Evolutionary conservation across 2,113 vertebrate species (phyloP).

Genomic region (Eudyptes chrysolophus): DNA sequence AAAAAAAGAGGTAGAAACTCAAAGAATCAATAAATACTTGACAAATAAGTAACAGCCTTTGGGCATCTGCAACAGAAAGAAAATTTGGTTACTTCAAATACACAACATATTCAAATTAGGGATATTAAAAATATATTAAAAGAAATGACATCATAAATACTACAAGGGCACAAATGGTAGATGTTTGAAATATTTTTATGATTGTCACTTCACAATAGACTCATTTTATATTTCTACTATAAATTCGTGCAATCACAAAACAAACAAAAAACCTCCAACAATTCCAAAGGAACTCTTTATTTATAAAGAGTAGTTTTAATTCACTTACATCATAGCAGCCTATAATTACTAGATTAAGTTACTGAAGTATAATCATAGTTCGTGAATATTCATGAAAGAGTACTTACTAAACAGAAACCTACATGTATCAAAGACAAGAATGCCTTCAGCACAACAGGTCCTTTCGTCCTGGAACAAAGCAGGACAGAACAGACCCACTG

Average conservation of each 20-base stretch:
- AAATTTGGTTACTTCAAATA: neutral
- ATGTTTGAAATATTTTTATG: neutral
- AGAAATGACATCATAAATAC: neutral
- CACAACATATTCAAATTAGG: neutral
- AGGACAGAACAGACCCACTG: slow-evolving; percentile 56
- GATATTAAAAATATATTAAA: neutral
- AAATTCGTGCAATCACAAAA: neutral
- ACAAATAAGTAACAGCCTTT: neutral
- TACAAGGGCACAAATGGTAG: neutral
- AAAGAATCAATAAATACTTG: neutral
- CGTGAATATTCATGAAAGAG: neutral
- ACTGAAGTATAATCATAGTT: neutral
- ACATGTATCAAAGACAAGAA: neutral
- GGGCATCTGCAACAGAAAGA: neutral
- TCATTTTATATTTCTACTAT: neutral
- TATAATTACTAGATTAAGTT: neutral
- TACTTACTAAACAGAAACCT: slow-evolving; percentile 1
- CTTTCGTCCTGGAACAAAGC: slow-evolving; percentile 6
- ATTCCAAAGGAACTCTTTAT: neutral
- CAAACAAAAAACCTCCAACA: neutral
- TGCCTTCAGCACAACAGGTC: slow-evolving; percentile 18
- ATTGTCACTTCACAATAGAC: neutral
- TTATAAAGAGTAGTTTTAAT: neutral
- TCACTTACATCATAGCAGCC: neutral
- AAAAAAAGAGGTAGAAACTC: neutral